phyloP scores from a whole-genome alignment of 2,888 invertebrate genomes.

The Stegophylla sp. region DNA sequence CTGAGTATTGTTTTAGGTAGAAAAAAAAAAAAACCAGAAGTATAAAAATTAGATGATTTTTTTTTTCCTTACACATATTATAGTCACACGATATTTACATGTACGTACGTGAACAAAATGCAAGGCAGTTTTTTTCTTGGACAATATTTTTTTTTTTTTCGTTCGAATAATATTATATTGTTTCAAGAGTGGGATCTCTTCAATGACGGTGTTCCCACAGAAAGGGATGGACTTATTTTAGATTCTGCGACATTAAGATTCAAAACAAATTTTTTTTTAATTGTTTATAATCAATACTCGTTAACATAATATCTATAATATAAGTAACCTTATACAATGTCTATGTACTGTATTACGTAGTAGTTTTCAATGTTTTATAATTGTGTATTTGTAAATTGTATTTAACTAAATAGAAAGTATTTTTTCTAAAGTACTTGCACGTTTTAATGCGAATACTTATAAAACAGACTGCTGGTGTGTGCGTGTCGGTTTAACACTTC shows the following conservation, averaged over 20 bases:
- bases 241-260: neutral
- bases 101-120: constrained; percentile 57
- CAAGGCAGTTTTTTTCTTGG: constrained; percentile 49
- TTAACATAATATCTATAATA: neutral
- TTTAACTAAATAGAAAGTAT: neutral
- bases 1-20: constrained; percentile 57
- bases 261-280: neutral
- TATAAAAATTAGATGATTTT: constrained; percentile 55
- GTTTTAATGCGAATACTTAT: neutral
- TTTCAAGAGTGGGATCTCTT: constrained; percentile 41
- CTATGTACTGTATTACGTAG: neutral
- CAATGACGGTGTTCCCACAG: constrained; percentile 34
- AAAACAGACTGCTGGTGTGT: constrained; percentile 29
- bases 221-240: constrained; percentile 3
- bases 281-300: neutral
- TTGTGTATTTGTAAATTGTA: neutral
- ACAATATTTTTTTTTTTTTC: constrained; percentile 25
- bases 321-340: neutral
- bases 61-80: constrained; percentile 20
- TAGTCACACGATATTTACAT: constrained; percentile 55
- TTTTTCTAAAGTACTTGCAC: neutral
- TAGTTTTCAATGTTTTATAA: neutral
- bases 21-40: constrained; percentile 35
- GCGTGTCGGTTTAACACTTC: constrained; percentile 1
- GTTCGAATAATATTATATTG: constrained; percentile 28